phyloP scores from a whole-genome alignment of 2,113 vertebrate species.

The Ailurus styani region DNA sequence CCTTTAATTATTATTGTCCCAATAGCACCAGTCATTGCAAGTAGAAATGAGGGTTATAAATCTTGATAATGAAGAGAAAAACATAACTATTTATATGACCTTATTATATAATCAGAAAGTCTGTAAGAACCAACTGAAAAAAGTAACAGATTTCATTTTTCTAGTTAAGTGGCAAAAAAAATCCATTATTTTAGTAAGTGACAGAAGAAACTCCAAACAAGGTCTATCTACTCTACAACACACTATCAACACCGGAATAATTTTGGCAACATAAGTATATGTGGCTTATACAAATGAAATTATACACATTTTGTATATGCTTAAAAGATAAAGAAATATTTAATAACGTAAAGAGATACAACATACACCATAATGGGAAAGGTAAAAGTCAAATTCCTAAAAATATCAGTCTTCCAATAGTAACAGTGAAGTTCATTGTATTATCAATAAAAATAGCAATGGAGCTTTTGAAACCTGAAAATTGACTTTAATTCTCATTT shows the following conservation, averaged over 20 bases:
- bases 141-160: slow-evolving; percentile 10
- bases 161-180: not conserved
- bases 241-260: not conserved
- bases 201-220: not conserved
- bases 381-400: not conserved
- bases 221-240: not conserved
- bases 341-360: not conserved
- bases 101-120: slow-evolving; percentile 38
- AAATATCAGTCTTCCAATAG: not conserved
- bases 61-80: slow-evolving; percentile 1
- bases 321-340: not conserved
- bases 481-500: not conserved
- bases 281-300: not conserved
- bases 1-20: slow-evolving; percentile 16
- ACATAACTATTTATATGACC: slow-evolving; percentile 6
- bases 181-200: not conserved
- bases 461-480: not conserved
- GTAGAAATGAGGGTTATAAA: not conserved
- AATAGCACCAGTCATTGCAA: not conserved
- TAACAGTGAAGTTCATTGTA: not conserved
- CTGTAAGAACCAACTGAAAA: slow-evolving; percentile 1
- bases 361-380: not conserved
- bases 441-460: not conserved
- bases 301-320: not conserved
- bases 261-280: not conserved